Evolutionary conservation across 2,113 vertebrate genomes (phyloP), one percentile per base, ranked within the genome.

Genomic region (Panthera uncia): DNA sequence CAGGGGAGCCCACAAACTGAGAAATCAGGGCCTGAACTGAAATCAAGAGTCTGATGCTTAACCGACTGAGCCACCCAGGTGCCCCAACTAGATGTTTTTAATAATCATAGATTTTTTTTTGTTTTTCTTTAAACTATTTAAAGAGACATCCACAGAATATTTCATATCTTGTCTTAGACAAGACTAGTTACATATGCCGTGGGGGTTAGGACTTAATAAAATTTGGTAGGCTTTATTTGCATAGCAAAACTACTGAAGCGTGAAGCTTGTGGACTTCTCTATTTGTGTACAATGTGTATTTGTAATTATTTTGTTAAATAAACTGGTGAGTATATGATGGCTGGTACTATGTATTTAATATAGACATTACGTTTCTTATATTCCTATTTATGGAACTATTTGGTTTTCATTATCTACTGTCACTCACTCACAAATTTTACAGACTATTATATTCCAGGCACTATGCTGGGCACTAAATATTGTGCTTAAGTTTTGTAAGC

Each of bases 101-200:
- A 88, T 50, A 80, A 65, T 81, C 8, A 88, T 23, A 50, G 12
- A 50, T 36, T 19, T 10, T 45, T 88, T 76, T 41, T 57, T 73
- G n/a, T 45, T 48, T 95, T 65, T 86, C n/a, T 92, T 86, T 63
- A 89, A 95, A 88, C 15, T 89, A 52, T 45, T 93, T 63, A 18
- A 79, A 89, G 78, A 88, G 5, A 38, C 83, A 91, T 55, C 8
- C 8, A 79, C 1, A 71, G 7, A 65, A 66, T 63, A 29, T 33
- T 29, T 76, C 11, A 27, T 45, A 76, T 63, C 89, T 93, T 15
- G 1, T 90, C 25, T 52, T 78, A 84, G 48, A 41, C 5, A 85
- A 66, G 38, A 85, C 25, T 57, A 52, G 10, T 25, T 68, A 36
- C 14, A 1, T 23, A 55, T 90, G 76, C 11, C 33, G 36, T 55